A percentile compares a stretch with the other conserved stretches of the same genome.
These are phyloP conservation scores for Tetramorium simillimum DNA, from an alignment of 1,140 invertebrate genomes.

Conservation along the genomic window DNA sequence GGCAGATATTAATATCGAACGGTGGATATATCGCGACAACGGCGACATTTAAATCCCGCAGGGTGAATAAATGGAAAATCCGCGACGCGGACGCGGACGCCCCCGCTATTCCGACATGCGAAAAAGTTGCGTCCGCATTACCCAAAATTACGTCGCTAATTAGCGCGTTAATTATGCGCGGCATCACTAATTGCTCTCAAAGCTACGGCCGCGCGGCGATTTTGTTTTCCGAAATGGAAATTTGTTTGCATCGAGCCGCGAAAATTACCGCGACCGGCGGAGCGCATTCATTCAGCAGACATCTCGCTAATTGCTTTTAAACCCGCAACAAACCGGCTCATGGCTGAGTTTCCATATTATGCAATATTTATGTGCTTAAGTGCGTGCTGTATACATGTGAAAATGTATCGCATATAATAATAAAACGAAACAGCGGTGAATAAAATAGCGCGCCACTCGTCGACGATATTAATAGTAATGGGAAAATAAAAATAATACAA, in stretches of 20 bases:
- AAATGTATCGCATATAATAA: neutral
- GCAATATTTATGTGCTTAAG: constrained; percentile 31
- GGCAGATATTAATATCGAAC: constrained; percentile 22
- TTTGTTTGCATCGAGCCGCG: constrained; percentile 57
- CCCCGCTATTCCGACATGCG: constrained; percentile 31
- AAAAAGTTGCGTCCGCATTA: constrained; percentile 36
- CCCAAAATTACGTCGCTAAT: constrained; percentile 40
- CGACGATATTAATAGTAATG: neutral
- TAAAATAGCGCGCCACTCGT: neutral
- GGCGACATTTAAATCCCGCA: constrained; percentile 27
- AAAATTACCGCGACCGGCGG: constrained; percentile 43
- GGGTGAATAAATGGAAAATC: constrained; percentile 51
- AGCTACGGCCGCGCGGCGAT: constrained; percentile 30
- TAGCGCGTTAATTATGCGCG: constrained; percentile 56
- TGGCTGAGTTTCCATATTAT: constrained; percentile 6
- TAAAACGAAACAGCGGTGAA: neutral
- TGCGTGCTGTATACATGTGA: neutral
- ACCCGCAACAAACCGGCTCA: constrained; percentile 15
- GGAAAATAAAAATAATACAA: neutral
- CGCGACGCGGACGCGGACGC: neutral
- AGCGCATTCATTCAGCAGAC: constrained; percentile 46
- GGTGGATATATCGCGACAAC: constrained; percentile 17
- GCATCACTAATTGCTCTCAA: constrained; percentile 61
- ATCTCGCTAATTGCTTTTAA: constrained; percentile 61
- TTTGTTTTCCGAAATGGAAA: constrained; percentile 58